Evolutionary conservation across 2,113 vertebrate species (phyloP).

Genomic region (Neogale vison): DNA sequence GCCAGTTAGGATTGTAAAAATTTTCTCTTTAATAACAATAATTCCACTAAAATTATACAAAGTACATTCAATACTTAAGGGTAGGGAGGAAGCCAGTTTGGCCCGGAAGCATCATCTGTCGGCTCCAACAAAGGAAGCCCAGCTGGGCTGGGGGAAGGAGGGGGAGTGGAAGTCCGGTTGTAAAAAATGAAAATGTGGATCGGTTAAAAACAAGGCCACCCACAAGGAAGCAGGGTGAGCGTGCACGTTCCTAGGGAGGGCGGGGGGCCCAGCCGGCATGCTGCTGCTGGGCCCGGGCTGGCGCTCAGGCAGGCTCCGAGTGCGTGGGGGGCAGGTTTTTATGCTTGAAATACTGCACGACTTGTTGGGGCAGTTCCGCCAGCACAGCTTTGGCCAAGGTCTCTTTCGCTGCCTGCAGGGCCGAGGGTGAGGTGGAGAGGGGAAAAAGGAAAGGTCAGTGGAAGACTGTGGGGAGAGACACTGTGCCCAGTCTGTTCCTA

Average conservation of each 20-base stretch:
- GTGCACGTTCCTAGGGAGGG: conserved; percentile 70
- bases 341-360: conserved; percentile 98
- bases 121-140: conserved; percentile 74
- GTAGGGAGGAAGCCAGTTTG: conserved; percentile 51
- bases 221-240: conserved; percentile 52
- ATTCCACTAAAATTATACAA: conserved; percentile 90
- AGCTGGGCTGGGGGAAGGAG: conserved; percentile 66
- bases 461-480: background rate
- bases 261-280: conserved; percentile 53
- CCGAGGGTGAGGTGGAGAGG: background rate
- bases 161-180: conserved; percentile 68
- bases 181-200: conserved; percentile 80
- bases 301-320: conserved; percentile 87
- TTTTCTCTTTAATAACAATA: conserved; percentile 75
- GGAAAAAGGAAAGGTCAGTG: background rate
- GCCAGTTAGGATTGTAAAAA: conserved; percentile 84
- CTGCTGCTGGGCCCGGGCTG: background rate
- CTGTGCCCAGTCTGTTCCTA: background rate
- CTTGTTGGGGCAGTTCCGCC: conserved; percentile 98
- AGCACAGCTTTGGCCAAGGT: conserved; percentile 97
- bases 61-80: conserved; percentile 92
- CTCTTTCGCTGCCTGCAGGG: conserved; percentile 95
- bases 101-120: conserved; percentile 66
- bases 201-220: conserved; percentile 71
- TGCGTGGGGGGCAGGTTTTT: conserved; percentile 93